A percentile compares a stretch with the other conserved stretches of the same genome.
Evolutionary conservation across 2,113 vertebrate species (phyloP).

Genomic region (Aldabrachelys gigantea): DNA sequence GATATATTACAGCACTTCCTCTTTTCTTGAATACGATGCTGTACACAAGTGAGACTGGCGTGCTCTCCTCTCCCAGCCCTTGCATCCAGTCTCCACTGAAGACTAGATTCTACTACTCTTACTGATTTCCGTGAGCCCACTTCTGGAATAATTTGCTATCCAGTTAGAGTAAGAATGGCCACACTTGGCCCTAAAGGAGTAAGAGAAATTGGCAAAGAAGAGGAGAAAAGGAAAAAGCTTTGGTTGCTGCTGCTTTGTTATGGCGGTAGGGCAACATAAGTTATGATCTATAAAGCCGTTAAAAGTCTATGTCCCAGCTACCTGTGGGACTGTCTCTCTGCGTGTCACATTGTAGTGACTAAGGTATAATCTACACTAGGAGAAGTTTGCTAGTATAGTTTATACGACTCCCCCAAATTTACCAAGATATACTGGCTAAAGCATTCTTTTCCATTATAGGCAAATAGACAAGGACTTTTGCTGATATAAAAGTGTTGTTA

Average conservation of each 20-base stretch:
- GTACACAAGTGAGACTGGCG: background rate
- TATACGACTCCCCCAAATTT: background rate
- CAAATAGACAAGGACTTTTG: too few species aligned
- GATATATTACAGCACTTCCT: background rate
- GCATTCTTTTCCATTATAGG: background rate
- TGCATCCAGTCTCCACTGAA: background rate
- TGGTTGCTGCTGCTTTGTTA: background rate
- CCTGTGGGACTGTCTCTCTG: background rate
- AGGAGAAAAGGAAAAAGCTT: background rate
- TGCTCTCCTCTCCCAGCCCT: background rate
- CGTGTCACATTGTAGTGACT: too few species aligned
- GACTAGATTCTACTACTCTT: background rate
- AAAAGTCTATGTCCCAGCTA: background rate
- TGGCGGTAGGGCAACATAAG: background rate
- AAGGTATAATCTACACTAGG: too few species aligned
- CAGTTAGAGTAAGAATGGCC: background rate
- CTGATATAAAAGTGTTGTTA: too few species aligned
- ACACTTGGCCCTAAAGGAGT: background rate
- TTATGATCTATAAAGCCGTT: background rate
- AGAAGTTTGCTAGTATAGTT: too few species aligned
- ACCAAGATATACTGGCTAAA: background rate
- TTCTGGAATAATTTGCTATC: background rate
- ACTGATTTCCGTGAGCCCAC: background rate
- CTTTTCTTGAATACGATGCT: background rate
- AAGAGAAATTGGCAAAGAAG: background rate